Conservation (phyloP, 2,113 vertebrate genomes). For the Chaetodon auriga region DNA sequence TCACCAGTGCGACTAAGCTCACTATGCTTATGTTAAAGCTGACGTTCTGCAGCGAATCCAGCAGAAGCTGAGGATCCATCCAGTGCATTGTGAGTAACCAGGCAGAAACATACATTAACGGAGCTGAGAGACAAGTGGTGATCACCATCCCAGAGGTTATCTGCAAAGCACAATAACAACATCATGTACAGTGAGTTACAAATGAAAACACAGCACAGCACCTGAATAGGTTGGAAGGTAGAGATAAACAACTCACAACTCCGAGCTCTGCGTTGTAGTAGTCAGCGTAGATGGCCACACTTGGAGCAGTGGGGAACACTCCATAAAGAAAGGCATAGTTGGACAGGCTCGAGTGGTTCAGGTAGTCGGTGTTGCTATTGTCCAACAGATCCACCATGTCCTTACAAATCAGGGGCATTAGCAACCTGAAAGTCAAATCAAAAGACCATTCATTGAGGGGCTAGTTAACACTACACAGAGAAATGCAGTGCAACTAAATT, state of each 20-base stretch:
- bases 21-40: slow-evolving; percentile 96
- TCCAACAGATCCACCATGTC: slow-evolving; percentile 96
- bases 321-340: slow-evolving; percentile 98
- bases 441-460: slow-evolving; percentile 15
- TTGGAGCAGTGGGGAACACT: slow-evolving; percentile 95
- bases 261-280: slow-evolving; percentile 97
- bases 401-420: slow-evolving; percentile 95
- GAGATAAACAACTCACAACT: slow-evolving; percentile 88
- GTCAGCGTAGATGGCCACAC: slow-evolving; percentile 96
- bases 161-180: slow-evolving; percentile 75
- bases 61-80: slow-evolving; percentile 90
- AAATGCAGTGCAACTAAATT: slow-evolving; percentile 8
- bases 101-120: slow-evolving; percentile 96
- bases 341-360: slow-evolving; percentile 95
- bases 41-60: slow-evolving; percentile 90
- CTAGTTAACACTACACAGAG: not conserved
- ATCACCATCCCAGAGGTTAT: slow-evolving; percentile 97
- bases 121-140: slow-evolving; percentile 97
- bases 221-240: not conserved
- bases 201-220: not conserved
- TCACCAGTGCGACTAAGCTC: slow-evolving; percentile 93
- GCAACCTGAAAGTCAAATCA: slow-evolving; percentile 83
- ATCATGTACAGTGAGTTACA: not conserved
- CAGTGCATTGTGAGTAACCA: slow-evolving; percentile 93
- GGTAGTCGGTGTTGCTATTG: slow-evolving; percentile 77